phyloP scores from a whole-genome alignment of 2,113 vertebrate species.

The human (Homo sapiens) region GRCh38 chr1:238284501-238285000 shows the following conservation, averaged over 20 bases:
- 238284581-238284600: neutral
- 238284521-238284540: neutral
- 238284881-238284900: neutral
- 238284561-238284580: neutral
- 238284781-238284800: neutral
- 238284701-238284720: neutral
- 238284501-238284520: neutral
- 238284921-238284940: neutral
- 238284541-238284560: neutral
- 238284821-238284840: neutral
- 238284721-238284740: neutral
- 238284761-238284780: neutral
- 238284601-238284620: neutral
- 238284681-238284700: neutral
- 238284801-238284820: neutral
- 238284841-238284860: neutral
- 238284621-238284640: neutral
- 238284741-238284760: neutral
- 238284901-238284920: neutral
- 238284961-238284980: neutral
- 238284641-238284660: neutral
- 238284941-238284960: neutral
- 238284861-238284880: neutral
- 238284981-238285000: too few relatives aligned
- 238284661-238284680: neutral